phyloP scores from a whole-genome alignment of 2,888 invertebrate genomes.

The Plagiodera versicolora region DNA sequence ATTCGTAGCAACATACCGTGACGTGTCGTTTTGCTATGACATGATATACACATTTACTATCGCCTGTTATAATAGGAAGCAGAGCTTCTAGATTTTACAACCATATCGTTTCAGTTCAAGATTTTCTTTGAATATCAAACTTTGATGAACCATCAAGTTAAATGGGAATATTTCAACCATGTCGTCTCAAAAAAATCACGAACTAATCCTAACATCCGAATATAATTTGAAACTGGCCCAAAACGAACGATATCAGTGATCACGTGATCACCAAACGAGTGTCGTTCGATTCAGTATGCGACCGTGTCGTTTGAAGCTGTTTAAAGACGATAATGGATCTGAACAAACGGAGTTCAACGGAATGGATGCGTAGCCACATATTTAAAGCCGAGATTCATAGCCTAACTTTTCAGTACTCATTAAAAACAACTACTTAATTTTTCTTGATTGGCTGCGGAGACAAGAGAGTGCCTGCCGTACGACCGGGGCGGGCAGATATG shows the following conservation, averaged over 20 bases:
- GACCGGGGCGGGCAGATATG: constrained; percentile 50
- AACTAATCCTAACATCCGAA: too few relatives aligned
- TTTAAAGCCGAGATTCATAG: background rate
- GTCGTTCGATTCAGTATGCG: background rate
- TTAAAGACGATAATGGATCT: background rate
- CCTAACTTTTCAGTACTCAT: constrained; percentile 2
- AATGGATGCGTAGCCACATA: background rate
- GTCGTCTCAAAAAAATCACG: too few relatives aligned
- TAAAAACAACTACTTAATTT: constrained; percentile 9
- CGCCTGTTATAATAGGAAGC: constrained; percentile 24
- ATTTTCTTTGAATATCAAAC: too few relatives aligned
- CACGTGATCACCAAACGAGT: too few relatives aligned
- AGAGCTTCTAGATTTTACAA: constrained; percentile 22
- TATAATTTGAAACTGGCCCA: too few relatives aligned
- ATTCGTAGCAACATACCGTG: constrained; percentile 21
- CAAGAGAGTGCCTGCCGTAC: constrained; percentile 21
- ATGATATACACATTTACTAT: constrained; percentile 29
- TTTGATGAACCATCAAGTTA: too few relatives aligned
- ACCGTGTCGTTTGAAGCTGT: background rate
- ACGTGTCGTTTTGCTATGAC: constrained; percentile 23
- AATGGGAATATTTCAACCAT: too few relatives aligned
- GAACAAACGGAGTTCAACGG: background rate
- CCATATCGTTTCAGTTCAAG: too few relatives aligned
- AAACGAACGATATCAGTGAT: too few relatives aligned
- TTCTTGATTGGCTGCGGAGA: constrained; percentile 22